Conservation (phyloP, 2,888 invertebrate genomes). For the Eupithecia centaureata region DNA sequence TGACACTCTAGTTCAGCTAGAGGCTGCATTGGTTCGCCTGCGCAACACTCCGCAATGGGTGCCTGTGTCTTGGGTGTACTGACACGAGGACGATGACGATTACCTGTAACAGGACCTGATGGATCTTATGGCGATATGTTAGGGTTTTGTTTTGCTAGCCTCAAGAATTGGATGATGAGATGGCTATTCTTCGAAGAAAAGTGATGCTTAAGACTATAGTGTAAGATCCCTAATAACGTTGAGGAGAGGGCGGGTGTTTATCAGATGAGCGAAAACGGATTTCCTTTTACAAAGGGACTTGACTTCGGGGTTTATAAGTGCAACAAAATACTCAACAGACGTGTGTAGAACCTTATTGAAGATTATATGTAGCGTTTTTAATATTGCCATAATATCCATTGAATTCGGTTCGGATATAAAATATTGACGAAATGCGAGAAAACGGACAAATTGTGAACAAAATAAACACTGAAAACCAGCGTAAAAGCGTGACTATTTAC, state of each 20-base stretch:
- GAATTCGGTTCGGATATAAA: not conserved
- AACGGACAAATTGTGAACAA: slow-evolving; percentile 15
- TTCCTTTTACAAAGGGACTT: not conserved
- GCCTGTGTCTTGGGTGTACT: slow-evolving; percentile 99
- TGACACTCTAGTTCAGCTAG: slow-evolving; percentile 97
- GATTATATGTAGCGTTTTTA: not conserved
- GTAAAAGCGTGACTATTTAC: slow-evolving; percentile 34
- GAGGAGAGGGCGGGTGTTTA: not conserved
- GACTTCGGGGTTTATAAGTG: not conserved
- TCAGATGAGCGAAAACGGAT: not conserved
- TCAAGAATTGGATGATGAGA: not conserved
- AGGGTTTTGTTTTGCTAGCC: slow-evolving; percentile 18
- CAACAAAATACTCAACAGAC: not conserved
- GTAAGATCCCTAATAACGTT: not conserved
- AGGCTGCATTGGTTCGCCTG: slow-evolving; percentile 95
- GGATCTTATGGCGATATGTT: slow-evolving; percentile 43
- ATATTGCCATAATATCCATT: slow-evolving; percentile 26
- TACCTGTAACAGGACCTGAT: slow-evolving; percentile 48
- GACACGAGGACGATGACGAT: slow-evolving; percentile 76
- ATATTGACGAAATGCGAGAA: slow-evolving; percentile 17
- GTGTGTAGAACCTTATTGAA: not conserved
- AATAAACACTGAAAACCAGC: slow-evolving; percentile 15
- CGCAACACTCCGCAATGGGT: slow-evolving; percentile 98
- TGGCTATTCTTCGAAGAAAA: not conserved
- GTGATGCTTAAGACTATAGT: not conserved